Evolutionary conservation across 2,797 vertebrate genomes (phyloP).

Genomic region (Fundulus diaphanus): DNA sequence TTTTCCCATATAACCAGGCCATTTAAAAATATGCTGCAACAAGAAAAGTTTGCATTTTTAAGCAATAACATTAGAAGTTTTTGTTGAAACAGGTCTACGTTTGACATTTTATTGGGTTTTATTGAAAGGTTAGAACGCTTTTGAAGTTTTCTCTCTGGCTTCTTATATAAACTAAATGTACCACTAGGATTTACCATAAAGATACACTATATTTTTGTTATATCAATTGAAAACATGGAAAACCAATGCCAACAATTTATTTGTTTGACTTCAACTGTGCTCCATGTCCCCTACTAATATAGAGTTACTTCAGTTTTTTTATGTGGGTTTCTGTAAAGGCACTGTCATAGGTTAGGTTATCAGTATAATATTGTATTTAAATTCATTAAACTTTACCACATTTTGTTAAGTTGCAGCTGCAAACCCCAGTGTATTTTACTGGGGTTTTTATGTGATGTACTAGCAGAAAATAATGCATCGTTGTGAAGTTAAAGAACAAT

Average conservation of each 20-base stretch:
- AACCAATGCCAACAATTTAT: background rate
- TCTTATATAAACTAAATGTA: background rate
- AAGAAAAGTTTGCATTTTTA: constrained; percentile 10
- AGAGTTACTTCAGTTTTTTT: too few species aligned
- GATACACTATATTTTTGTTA: background rate
- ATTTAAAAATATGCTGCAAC: too few species aligned
- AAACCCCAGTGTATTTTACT: too few species aligned
- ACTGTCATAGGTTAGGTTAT: background rate
- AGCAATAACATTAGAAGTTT: background rate
- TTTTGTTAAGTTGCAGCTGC: background rate
- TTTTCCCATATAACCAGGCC: too few species aligned
- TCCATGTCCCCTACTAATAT: too few species aligned
- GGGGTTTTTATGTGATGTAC: background rate
- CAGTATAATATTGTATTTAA: background rate
- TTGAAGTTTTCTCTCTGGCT: background rate
- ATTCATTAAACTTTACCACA: background rate
- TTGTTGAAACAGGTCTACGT: too few species aligned
- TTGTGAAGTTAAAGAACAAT: background rate
- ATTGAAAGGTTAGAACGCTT: too few species aligned
- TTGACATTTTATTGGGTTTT: too few species aligned
- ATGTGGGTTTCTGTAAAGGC: background rate
- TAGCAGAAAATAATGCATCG: background rate
- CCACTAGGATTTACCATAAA: background rate
- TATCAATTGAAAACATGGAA: background rate
- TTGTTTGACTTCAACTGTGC: background rate